phyloP scores from a whole-genome alignment of 2,888 invertebrate genomes.

The Nipponacmea schrenckii region DNA sequence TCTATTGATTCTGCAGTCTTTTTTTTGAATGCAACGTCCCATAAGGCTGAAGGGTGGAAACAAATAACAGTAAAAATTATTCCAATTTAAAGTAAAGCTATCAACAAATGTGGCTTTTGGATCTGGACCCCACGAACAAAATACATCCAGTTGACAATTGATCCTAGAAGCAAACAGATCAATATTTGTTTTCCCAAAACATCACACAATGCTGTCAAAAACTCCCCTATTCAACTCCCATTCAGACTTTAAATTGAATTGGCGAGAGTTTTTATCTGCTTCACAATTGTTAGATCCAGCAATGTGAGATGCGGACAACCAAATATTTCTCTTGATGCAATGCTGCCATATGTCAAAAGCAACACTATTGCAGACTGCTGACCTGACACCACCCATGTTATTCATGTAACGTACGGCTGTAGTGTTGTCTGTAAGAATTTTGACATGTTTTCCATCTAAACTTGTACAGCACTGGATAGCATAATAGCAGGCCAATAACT shows the following conservation, averaged over 20 bases:
- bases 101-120: constrained; percentile 20
- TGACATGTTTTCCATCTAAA: constrained; percentile 16
- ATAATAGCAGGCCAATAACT: background rate
- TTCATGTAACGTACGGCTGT: constrained; percentile 27
- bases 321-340: constrained; percentile 23
- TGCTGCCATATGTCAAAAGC: constrained; percentile 26
- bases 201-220: constrained; percentile 14
- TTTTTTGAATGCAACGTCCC: constrained; percentile 18
- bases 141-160: constrained; percentile 19
- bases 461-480: background rate
- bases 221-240: constrained; percentile 15
- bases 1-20: constrained; percentile 16
- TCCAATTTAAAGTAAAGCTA: constrained; percentile 25
- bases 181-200: constrained; percentile 11
- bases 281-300: constrained; percentile 23
- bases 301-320: constrained; percentile 27
- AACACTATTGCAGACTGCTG: constrained; percentile 18
- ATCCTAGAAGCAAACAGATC: constrained; percentile 29
- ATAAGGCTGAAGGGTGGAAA: constrained; percentile 31
- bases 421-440: constrained; percentile 24
- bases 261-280: constrained; percentile 25
- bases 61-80: background rate
- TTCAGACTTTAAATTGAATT: constrained; percentile 23
- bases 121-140: constrained; percentile 23
- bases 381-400: constrained; percentile 25